Base-by-base conservation (phyloP, 2,797 vertebrate species). In the Mycteria americana region DNA sequence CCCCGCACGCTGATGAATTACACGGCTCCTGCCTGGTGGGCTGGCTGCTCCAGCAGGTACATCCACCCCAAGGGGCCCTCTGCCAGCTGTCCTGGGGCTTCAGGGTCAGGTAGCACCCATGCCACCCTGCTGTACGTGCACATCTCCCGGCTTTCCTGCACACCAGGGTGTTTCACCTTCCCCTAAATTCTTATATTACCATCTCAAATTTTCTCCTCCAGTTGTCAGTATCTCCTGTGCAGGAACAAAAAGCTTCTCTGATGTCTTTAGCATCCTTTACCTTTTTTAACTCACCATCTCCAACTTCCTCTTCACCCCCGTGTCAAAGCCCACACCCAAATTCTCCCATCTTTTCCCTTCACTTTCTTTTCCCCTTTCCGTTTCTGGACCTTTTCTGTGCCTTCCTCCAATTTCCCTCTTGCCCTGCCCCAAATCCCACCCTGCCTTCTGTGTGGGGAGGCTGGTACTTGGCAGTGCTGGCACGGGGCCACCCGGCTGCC, bases 1-100 rank as follows among this genome's bases (percentile, higher is more conserved):
- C 22, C 18, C 64, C 63, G 46, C 2, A 1, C 1, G 14, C 12
- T 6, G 6, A 18, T 0, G 0, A 57, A 68, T 48, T 39, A 72
- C 2, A 0, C 1, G 1, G 30, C 22, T 81, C 30, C 35, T 89
- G 18, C 24, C 27, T 48, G 17, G 22, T 37, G 54, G 17, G 10
- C 41, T 56, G 54, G 23, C 46, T 79, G 54, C 27, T 69, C 46
- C 4, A 2, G 35, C 19, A 72, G 27, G 45, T 45, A 70, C 30
- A 37, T 56, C 3, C 31, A 75, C 41, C 18, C 50, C 33, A 13
- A 30, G 17, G 46, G 63, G 28, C 39, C 78, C 69, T 14, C 45
- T 88, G 50, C 6, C 69, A 48, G 31, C 68, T 75, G 37, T 80
- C 9, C 74, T 15, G 31, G 25, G 33, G 4, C 10, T 64, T 41